These are phyloP conservation scores for Nephila pilipes DNA, from an alignment of 1,140 invertebrate species.

Conservation along the genomic window DNA sequence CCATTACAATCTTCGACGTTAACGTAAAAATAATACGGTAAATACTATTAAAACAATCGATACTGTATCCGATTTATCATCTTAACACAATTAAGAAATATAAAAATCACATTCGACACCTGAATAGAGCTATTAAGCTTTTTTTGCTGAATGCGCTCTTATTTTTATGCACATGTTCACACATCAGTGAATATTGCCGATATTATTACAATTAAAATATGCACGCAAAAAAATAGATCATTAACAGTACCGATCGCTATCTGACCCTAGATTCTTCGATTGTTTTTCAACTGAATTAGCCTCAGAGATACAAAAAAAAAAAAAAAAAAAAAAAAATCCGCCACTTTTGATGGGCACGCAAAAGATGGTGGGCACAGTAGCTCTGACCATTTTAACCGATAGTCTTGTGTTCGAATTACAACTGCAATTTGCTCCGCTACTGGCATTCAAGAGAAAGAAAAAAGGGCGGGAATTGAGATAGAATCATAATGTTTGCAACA, in stretches of 20 bases:
- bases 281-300: too few species aligned
- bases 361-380: not conserved
- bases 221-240: not conserved
- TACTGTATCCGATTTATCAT: not conserved
- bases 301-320: not conserved
- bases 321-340: not conserved
- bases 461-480: not conserved
- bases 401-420: not conserved
- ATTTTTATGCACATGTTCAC: not conserved
- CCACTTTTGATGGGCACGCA: not conserved
- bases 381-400: not conserved
- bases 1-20: not conserved
- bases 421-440: slow-evolving; percentile 17
- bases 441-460: not conserved
- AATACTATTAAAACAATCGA: not conserved
- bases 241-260: too few species aligned
- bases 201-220: slow-evolving; percentile 1
- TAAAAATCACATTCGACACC: not conserved
- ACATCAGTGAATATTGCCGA: not conserved
- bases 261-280: too few species aligned
- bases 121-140: not conserved
- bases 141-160: not conserved
- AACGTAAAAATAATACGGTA: not conserved
- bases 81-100: not conserved
- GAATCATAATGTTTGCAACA: slow-evolving; percentile 43